Evolutionary conservation across 2,113 vertebrate genomes (phyloP).

Genomic region (Chinchilla lanigera): DNA sequence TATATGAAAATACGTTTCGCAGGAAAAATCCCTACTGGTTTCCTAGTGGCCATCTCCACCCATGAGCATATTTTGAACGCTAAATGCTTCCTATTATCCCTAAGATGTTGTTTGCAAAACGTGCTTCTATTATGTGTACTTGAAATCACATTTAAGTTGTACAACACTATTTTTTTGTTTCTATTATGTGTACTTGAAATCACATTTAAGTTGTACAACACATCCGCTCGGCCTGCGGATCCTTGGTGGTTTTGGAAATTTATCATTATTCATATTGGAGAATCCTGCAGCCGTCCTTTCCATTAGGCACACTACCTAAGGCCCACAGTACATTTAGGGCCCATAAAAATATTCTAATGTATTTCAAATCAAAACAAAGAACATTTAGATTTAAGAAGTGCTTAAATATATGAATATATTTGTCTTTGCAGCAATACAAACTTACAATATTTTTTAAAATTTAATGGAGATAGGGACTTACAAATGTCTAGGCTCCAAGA

Average conservation of each 20-base stretch:
- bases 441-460: not conserved
- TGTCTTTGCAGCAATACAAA: not conserved
- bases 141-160: not conserved
- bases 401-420: not conserved
- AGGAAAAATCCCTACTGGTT: not conserved
- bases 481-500: not conserved
- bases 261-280: not conserved
- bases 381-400: not conserved
- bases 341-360: not conserved
- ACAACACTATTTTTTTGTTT: conserved; percentile 13
- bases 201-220: not conserved
- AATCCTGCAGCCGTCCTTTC: not conserved
- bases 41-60: not conserved
- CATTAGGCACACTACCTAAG: not conserved
- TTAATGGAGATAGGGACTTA: not conserved
- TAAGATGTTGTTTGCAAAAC: conserved; percentile 8
- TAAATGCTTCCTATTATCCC: not conserved
- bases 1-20: not conserved
- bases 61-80: not conserved
- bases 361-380: not conserved
- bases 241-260: not conserved
- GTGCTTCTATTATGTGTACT: not conserved
- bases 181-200: not conserved
- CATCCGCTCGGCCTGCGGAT: no score
- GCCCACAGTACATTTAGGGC: not conserved